These are phyloP conservation scores for Lochmaea crataegi DNA, from an alignment of 2,888 invertebrate species.

Conservation along the genomic window DNA sequence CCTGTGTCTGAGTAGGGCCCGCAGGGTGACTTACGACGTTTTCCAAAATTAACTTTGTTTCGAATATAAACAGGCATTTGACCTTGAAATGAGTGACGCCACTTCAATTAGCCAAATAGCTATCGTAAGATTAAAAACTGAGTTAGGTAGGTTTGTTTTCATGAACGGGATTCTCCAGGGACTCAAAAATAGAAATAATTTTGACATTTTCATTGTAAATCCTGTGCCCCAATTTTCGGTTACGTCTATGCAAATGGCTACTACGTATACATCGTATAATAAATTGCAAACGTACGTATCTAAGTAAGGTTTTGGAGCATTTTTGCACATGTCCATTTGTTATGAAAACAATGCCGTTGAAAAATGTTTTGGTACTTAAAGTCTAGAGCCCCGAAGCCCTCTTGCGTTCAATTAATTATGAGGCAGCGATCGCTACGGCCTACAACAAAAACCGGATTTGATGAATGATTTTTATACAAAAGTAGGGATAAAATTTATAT, in stretches of 20 bases:
- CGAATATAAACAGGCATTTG: no score
- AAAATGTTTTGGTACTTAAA: constrained; percentile 39
- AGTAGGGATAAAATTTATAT: neutral
- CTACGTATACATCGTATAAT: constrained; percentile 38
- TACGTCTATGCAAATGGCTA: constrained; percentile 10
- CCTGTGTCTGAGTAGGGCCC: no score
- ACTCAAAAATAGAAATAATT: neutral
- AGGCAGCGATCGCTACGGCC: constrained; percentile 11
- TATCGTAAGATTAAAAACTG: no score
- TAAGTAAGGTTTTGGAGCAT: constrained; percentile 41
- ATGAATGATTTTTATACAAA: constrained; percentile 29
- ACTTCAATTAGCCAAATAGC: no score
- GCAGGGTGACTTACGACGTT: no score
- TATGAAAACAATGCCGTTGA: constrained; percentile 44
- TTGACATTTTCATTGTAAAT: neutral
- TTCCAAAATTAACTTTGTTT: no score
- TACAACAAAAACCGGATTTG: constrained; percentile 24
- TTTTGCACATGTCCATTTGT: constrained; percentile 47
- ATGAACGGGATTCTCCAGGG: no score
- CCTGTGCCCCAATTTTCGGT: neutral
- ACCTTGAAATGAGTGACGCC: no score
- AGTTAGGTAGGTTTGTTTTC: no score
- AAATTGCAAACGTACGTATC: constrained; percentile 41
- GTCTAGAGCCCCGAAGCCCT: constrained; percentile 18
- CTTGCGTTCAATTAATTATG: constrained; percentile 27